A percentile compares a stretch with the other conserved stretches of the same genome.
Conservation (phyloP, 2,888 invertebrate genomes). For the Eueremaeus valkanovi region DNA sequence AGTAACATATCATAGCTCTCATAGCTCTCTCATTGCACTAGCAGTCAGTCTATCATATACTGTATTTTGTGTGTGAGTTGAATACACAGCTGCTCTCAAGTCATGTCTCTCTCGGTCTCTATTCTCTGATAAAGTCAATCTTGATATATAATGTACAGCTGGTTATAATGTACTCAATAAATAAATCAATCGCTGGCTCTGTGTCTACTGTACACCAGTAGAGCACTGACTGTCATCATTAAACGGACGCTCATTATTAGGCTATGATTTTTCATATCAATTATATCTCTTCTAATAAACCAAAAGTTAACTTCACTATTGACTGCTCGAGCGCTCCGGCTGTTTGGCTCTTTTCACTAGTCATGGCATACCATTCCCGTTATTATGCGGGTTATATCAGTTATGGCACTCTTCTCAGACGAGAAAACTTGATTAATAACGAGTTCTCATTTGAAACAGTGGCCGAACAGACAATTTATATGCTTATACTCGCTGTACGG, state of each 20-base stretch:
- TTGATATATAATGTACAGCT: constrained; percentile 27
- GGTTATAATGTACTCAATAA: not conserved
- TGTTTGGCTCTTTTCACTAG: not conserved
- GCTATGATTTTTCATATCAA: not conserved
- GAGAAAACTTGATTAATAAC: not conserved
- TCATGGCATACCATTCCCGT: not conserved
- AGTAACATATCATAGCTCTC: too few species aligned
- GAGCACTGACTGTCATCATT: not conserved
- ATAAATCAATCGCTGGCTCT: constrained; percentile 1
- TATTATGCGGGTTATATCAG: not conserved
- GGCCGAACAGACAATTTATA: not conserved
- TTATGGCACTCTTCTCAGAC: not conserved
- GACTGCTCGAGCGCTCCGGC: not conserved
- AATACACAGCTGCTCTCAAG: not conserved
- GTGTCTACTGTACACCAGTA: not conserved
- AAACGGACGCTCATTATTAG: constrained; percentile 6
- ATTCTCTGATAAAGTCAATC: not conserved
- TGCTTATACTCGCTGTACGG: not conserved
- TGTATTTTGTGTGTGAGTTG: not conserved
- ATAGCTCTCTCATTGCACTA: too few species aligned
- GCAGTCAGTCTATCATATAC: too few species aligned
- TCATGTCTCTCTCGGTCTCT: not conserved
- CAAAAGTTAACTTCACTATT: too few species aligned
- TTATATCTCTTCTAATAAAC: too few species aligned
- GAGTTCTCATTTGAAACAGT: not conserved